Conservation (phyloP, 2,888 invertebrate species). For the Prosapia bicincta region DNA sequence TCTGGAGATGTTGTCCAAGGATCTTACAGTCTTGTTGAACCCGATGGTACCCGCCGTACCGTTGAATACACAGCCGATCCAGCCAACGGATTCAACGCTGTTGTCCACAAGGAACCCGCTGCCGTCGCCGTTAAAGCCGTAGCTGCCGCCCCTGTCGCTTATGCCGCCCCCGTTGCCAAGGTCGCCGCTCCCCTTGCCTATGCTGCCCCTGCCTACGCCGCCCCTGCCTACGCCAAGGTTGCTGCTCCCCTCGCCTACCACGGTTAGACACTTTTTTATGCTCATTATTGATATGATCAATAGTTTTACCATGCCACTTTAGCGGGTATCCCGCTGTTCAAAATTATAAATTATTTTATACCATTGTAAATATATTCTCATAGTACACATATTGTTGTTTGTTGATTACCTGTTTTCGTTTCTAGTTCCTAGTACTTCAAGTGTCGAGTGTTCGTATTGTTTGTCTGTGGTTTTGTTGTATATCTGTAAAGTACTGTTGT, state of each 20-base stretch:
- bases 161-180: slow-evolving; percentile 26
- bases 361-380: background rate
- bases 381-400: background rate
- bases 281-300: background rate
- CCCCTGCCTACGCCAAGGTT: slow-evolving; percentile 38
- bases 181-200: slow-evolving; percentile 37
- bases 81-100: slow-evolving; percentile 41
- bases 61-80: slow-evolving; percentile 41
- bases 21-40: slow-evolving; percentile 39
- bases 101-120: slow-evolving; percentile 40
- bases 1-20: slow-evolving; percentile 40
- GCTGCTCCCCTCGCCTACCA: slow-evolving; percentile 13
- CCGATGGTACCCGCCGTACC: slow-evolving; percentile 39
- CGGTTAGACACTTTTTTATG: slow-evolving; percentile 5
- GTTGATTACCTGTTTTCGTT: too few species aligned
- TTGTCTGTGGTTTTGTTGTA: too few species aligned
- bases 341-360: background rate
- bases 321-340: slow-evolving; percentile 2
- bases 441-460: too few species aligned
- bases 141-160: slow-evolving; percentile 29
- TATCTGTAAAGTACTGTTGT: too few species aligned
- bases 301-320: background rate
- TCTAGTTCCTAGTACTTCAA: too few species aligned
- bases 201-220: slow-evolving; percentile 40
- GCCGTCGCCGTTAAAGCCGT: slow-evolving; percentile 31